Conservation (phyloP, 2,113 vertebrate species). For the Melospiza georgiana region DNA sequence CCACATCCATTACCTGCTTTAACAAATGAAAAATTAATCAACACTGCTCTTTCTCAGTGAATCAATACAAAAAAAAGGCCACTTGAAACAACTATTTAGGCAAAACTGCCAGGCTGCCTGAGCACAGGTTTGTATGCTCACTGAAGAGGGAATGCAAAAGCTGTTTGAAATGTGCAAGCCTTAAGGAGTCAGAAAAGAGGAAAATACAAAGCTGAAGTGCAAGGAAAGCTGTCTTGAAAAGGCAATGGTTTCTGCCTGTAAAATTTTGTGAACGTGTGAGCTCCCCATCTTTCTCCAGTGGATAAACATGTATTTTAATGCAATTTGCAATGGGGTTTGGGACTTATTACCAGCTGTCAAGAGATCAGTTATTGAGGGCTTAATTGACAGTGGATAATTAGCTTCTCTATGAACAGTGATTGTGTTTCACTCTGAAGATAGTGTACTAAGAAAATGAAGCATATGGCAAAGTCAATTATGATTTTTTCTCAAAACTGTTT, state of each 20-base stretch:
- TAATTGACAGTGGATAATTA: constrained; percentile 67
- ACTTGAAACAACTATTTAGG: not conserved
- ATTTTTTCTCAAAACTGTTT: constrained; percentile 55
- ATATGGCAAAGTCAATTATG: constrained; percentile 68
- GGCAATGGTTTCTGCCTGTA: not conserved
- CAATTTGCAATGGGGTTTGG: constrained; percentile 45
- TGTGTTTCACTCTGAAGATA: constrained; percentile 51
- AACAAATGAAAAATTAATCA: not conserved
- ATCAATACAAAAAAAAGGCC: not conserved
- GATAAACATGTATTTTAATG: constrained; percentile 29
- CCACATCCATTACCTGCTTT: not conserved
- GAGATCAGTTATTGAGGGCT: constrained; percentile 59
- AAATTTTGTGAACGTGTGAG: not conserved
- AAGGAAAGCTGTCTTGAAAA: not conserved
- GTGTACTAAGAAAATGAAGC: constrained; percentile 28
- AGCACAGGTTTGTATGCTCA: not conserved
- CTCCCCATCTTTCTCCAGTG: constrained; percentile 34
- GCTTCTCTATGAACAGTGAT: constrained; percentile 58
- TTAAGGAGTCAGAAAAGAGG: not conserved
- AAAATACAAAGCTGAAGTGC: not conserved
- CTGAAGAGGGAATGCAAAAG: not conserved
- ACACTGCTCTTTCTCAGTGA: not conserved
- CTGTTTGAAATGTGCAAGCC: not conserved
- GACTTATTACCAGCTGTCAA: constrained; percentile 64
- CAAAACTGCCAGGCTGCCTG: not conserved